phyloP scores from a whole-genome alignment of 2,113 vertebrate genomes.

The Irena cyanogastra region DNA sequence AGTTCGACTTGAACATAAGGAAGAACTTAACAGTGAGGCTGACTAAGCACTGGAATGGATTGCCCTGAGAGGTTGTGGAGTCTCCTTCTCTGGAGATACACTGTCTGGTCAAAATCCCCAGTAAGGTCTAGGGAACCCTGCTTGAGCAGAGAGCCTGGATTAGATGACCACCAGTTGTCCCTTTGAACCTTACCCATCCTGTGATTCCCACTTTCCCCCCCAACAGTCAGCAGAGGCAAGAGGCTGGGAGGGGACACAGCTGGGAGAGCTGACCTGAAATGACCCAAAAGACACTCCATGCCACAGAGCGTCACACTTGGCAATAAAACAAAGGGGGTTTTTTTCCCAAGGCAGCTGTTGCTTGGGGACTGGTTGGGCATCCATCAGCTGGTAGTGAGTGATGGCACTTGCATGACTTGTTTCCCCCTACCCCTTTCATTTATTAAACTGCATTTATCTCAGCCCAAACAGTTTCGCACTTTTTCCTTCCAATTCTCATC shows the following conservation, averaged over 20 bases:
- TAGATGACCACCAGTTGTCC: background rate
- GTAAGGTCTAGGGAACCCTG: background rate
- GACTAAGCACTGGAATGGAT: background rate
- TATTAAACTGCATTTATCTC: background rate
- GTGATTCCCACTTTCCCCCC: background rate
- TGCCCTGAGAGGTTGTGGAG: background rate
- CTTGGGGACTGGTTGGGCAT: background rate
- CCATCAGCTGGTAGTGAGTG: background rate
- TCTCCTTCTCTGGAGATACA: background rate
- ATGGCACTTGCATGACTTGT: background rate
- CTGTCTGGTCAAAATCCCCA: background rate
- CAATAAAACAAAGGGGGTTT: background rate
- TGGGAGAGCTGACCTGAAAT: background rate
- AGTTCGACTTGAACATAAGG: background rate
- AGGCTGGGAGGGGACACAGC: background rate
- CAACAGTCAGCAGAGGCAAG: background rate
- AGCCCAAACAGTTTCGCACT: background rate
- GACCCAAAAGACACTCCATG: background rate
- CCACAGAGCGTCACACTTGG: rapidly evolving
- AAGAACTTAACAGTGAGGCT: background rate
- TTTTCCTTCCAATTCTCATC: background rate
- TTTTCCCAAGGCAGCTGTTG: background rate
- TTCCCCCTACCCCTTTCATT: background rate
- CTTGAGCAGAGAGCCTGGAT: background rate
- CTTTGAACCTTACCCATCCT: background rate